Evolutionary conservation across 2,797 vertebrate species (phyloP), one percentile per base, ranked within the genome.

Genomic region (Ambastaia sidthimunki): DNA sequence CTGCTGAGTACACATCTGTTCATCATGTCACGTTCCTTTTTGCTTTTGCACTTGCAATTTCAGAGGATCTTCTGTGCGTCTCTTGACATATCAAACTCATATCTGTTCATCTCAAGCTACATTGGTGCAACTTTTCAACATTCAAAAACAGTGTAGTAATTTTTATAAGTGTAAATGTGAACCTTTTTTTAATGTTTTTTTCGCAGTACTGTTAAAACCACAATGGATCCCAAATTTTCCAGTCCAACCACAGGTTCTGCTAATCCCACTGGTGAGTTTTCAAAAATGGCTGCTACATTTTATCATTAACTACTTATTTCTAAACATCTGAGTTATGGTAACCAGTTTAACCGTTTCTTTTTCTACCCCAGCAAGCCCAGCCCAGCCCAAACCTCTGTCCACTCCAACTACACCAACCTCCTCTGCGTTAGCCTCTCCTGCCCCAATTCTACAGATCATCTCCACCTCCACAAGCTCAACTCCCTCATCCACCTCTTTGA

Each of bases 401-500:
- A 76, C 94, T 78, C 86, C 93, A 63, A 92, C 81, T 74, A 90
- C 93, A 25, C 84, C 96, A 0, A 86, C 89, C 34, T 92, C 96
- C 28, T 88, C 89, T 68, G 90, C 97, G 74, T 90, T 97, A 84
- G 91, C 92, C 62, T 73, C 87, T 4, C 90, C 95, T 85, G 92
- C 90, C 19, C 91, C 92, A 4, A 92, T 93, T 78, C 85, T 94
- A 44, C 92, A 94, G 87, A 90, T 93, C 73, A 92, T 93, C 82
- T 90, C 92, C 67, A 90, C 91, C 52, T 89, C 82, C 21, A 80
- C 85, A 65, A 84, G 80, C 69, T 80, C 92, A 15, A 91, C 89
- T 44, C 83, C 90, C 10, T 86, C 83, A 63, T 88, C 92, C 48
- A 86, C 89, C 47, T 87, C 87, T 28, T 83, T 90, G 84, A 90